These are phyloP conservation scores for Xerus inauris DNA, from an alignment of 2,113 vertebrate genomes.

Conservation along the genomic window DNA sequence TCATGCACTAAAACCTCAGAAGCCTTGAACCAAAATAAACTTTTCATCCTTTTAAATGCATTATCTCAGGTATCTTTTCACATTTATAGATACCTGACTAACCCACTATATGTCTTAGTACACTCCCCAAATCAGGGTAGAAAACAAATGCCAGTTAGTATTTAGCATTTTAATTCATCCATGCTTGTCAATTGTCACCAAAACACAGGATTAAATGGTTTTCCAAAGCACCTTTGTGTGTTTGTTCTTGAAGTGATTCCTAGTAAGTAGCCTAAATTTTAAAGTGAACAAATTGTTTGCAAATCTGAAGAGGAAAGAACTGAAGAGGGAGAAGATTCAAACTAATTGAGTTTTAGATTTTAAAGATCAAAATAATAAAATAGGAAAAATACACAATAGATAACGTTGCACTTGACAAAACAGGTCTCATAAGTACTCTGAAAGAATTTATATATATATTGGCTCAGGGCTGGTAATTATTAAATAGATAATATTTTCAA, in stretches of 20 bases:
- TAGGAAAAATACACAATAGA: neutral
- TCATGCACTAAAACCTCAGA: neutral
- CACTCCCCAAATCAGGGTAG: neutral
- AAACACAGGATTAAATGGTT: neutral
- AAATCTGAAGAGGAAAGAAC: neutral
- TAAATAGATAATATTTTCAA: neutral
- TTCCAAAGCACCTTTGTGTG: neutral
- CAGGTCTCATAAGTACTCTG: neutral
- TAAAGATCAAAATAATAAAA: neutral
- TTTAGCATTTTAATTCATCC: neutral
- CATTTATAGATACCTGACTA: neutral
- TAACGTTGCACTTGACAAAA: neutral
- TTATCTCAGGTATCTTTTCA: neutral
- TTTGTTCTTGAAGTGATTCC: neutral
- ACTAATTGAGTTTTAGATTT: neutral
- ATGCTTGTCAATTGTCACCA: neutral
- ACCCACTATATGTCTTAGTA: neutral
- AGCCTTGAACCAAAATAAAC: neutral
- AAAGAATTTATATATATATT: neutral
- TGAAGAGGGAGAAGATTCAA: neutral
- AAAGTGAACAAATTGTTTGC: neutral
- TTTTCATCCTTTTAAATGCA: neutral
- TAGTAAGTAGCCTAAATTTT: slow-evolving; percentile 11
- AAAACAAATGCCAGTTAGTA: neutral
- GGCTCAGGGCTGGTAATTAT: neutral